Base-by-base conservation (phyloP, 2,888 invertebrate genomes). In the Xanthia togata region DNA sequence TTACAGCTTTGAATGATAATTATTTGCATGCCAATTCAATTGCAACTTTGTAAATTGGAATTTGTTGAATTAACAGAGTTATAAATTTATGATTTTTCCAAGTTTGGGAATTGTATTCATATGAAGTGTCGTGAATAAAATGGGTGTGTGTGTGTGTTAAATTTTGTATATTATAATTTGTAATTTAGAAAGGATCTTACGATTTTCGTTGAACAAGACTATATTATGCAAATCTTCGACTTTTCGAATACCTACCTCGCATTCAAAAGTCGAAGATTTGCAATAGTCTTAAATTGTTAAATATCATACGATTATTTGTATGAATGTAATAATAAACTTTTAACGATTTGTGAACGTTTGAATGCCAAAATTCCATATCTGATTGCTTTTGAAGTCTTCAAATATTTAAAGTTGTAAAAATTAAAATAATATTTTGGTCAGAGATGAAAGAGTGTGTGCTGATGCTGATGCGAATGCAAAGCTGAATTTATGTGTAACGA, bases 391-490 rank as follows among this genome's bases (percentile, higher is more conserved):
- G 83, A 83, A 60, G 76, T 79, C 6, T 73, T 53, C 26, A 71
- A 65, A 79, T 62, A 57, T 73, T 81, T 69, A 57, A n/a, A 76
- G 71, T 65, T 31, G 68, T 83, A 71, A 82, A 81, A 73, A 70
- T 63, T 83, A 64, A 82, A 81, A 73, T 62, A 55, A 64, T 69
- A 57, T 69, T 81, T 71, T 76, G 69, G 83, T 71, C 23, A 9
- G 31, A 83, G 60, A 83, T 83, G 64, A 82, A 79, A 79, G 68
- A 53, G 76, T 23, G 20, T 63, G 35, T 70, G 38, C 17, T 70
- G 47, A 65, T 71, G 55, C 47, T 31, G 31, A 31, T 31, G 35
- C 57, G 57, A 70, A 59, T 41, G n/a, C 14, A 70, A 76, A 68
- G 2, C 26, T 63, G 14, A 76, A 63, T 76, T 76, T 70, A 75